Percentiles rank a stretch among this genome's conserved stretches.
These are phyloP conservation scores for Drosophila neonasuta DNA, from an alignment of 2,888 invertebrate species.

Conservation along the genomic window DNA sequence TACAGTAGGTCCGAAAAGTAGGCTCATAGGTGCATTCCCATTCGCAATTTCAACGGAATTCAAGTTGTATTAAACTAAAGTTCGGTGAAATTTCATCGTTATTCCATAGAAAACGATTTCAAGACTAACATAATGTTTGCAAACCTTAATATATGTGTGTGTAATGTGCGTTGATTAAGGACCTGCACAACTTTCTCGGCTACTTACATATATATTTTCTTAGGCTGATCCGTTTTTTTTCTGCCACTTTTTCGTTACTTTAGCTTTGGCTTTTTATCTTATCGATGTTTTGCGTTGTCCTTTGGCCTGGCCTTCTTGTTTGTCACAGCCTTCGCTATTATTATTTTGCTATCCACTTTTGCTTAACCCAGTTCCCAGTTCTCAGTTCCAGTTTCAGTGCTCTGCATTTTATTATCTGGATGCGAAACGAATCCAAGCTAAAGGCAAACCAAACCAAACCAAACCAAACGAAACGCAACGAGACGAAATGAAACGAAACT, in stretches of 20 bases:
- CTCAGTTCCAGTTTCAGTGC: constrained; percentile 34
- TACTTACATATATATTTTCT: constrained; percentile 12
- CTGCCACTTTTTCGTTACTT: constrained; percentile 4
- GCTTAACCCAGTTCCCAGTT: constrained; percentile 63
- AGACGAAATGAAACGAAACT: constrained; percentile 57
- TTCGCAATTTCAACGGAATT: background rate
- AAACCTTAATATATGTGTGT: constrained; percentile 15
- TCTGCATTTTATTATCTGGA: constrained; percentile 68
- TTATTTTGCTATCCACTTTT: constrained; percentile 47
- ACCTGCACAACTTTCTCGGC: constrained; percentile 44
- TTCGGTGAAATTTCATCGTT: background rate
- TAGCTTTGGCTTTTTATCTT: constrained; percentile 45
- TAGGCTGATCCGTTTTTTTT: constrained; percentile 16
- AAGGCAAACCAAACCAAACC: constrained; percentile 37
- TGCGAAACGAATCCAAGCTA: constrained; percentile 50
- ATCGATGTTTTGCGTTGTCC: constrained; percentile 49
- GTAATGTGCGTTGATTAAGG: constrained; percentile 47
- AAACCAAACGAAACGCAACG: constrained; percentile 52
- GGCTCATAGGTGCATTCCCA: constrained; percentile 22
- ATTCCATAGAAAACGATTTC: background rate
- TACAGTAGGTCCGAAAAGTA: constrained; percentile 25
- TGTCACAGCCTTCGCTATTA: constrained; percentile 25
- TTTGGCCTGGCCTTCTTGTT: constrained; percentile 29
- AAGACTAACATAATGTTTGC: background rate
- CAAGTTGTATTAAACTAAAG: background rate